Evolutionary conservation across 2,797 vertebrate species (phyloP).

Genomic region (Liasis olivaceus): DNA sequence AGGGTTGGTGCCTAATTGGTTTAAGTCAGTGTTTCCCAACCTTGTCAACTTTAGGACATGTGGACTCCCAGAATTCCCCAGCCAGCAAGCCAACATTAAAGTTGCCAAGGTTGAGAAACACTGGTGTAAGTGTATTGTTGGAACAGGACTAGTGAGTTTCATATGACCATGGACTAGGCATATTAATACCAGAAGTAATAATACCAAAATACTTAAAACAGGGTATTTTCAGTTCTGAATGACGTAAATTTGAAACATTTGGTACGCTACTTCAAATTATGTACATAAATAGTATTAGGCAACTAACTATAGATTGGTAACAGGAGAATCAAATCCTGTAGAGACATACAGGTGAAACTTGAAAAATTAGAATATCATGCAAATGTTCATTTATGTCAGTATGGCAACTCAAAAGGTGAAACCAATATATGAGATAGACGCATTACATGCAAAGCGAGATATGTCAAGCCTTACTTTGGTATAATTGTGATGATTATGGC

Average conservation of each 20-base stretch:
- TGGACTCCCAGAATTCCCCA: too few species aligned
- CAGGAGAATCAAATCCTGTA: background rate
- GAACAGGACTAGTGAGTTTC: background rate
- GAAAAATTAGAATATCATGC: too few species aligned
- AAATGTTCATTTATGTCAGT: too few species aligned
- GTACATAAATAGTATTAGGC: background rate
- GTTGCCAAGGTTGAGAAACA: too few species aligned
- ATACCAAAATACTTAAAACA: background rate
- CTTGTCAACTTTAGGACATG: too few species aligned
- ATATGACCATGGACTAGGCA: background rate
- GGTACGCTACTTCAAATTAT: background rate
- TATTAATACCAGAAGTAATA: background rate
- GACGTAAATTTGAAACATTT: background rate
- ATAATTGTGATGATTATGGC: too few species aligned
- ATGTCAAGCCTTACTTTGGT: too few species aligned
- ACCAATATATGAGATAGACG: too few species aligned
- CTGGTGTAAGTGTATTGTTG: background rate
- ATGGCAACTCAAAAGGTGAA: too few species aligned
- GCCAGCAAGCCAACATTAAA: too few species aligned
- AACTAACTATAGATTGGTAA: background rate
- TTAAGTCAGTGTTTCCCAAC: too few species aligned
- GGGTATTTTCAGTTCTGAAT: background rate
- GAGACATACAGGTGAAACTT: background rate
- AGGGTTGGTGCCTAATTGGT: background rate
- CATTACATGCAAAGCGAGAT: too few species aligned